Conservation (phyloP, 2,888 invertebrate species). For the Aphidius colemani region DNA sequence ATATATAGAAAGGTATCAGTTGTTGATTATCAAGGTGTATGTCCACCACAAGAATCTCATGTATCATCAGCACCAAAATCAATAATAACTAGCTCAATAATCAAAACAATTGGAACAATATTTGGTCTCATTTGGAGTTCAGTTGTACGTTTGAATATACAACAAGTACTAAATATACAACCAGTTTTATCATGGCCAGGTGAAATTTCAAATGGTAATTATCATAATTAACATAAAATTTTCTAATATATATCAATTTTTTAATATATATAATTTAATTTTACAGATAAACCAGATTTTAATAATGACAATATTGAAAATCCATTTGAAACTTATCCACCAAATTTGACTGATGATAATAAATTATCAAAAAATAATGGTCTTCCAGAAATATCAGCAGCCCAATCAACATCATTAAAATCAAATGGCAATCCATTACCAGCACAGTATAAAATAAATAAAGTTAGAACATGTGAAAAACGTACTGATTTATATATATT, state of each 20-base stretch:
- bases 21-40: constrained; percentile 88
- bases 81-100: constrained; percentile 42
- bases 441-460: constrained; percentile 59
- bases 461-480: constrained; percentile 77
- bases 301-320: constrained; percentile 48
- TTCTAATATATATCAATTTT: too few species aligned
- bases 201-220: constrained; percentile 21
- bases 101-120: constrained; percentile 40
- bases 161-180: constrained; percentile 45
- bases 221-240: not conserved
- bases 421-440: constrained; percentile 64
- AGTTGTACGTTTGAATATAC: constrained; percentile 47
- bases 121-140: constrained; percentile 49
- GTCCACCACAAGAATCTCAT: constrained; percentile 63
- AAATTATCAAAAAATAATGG: constrained; percentile 54
- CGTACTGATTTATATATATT: constrained; percentile 85
- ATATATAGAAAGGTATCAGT: constrained; percentile 86
- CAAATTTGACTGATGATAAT: constrained; percentile 59
- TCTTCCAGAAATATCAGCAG: too few species aligned
- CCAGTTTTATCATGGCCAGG: constrained; percentile 46
- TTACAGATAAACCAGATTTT: constrained; percentile 40
- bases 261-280: too few species aligned
- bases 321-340: constrained; percentile 46
- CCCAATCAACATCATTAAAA: too few species aligned
- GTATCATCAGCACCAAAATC: constrained; percentile 57